phyloP scores from a whole-genome alignment of 64 coral and sea anemone species.

The Stichodactyla helianthus region DNA sequence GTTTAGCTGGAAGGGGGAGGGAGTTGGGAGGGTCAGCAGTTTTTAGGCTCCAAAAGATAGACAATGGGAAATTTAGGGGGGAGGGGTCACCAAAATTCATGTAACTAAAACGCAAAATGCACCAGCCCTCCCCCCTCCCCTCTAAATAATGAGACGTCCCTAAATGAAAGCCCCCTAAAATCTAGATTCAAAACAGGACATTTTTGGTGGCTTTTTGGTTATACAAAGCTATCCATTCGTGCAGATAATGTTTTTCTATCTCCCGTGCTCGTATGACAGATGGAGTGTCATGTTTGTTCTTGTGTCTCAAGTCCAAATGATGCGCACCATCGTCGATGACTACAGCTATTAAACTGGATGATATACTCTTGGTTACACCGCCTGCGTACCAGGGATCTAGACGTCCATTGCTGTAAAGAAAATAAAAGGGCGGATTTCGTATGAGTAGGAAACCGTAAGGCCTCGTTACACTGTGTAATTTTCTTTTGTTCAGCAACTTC shows the following conservation, averaged over 20 bases:
- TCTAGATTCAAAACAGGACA: neutral
- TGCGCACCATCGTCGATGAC: slow-evolving; percentile 88
- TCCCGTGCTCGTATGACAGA: slow-evolving; percentile 78
- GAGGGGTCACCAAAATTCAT: no score
- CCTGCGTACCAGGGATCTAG: slow-evolving; percentile 91
- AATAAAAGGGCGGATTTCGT: neutral
- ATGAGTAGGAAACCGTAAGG: no score
- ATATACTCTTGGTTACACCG: slow-evolving; percentile 66
- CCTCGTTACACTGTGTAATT: no score
- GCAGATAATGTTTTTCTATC: slow-evolving; percentile 59
- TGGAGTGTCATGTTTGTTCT: slow-evolving; percentile 68
- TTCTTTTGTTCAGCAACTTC: no score
- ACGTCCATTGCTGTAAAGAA: slow-evolving; percentile 66
- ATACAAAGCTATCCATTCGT: slow-evolving; percentile 62
- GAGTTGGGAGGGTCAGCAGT: no score
- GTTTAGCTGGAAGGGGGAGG: no score
- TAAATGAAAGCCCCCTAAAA: no score
- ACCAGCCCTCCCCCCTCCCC: no score
- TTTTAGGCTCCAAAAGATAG: no score
- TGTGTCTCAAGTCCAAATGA: slow-evolving; percentile 88
- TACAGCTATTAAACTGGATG: slow-evolving; percentile 75
- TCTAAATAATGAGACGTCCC: no score
- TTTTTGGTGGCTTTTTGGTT: neutral
- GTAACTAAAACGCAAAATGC: no score
- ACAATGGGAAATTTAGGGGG: no score